phyloP scores from a whole-genome alignment of 2,888 invertebrate genomes.

The Helicoverpa assulta region DNA sequence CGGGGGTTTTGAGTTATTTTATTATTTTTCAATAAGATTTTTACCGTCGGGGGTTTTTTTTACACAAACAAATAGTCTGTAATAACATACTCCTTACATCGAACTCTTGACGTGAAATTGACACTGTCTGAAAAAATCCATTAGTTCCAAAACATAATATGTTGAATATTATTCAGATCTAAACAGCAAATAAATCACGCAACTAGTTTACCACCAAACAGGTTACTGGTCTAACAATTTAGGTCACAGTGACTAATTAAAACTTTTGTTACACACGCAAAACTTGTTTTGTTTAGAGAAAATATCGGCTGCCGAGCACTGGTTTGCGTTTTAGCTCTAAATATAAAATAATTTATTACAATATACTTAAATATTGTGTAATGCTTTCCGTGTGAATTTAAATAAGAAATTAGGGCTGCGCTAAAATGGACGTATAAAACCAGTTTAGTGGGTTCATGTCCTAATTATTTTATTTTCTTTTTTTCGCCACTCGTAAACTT shows the following conservation, averaged over 20 bases:
- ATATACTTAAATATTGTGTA: constrained; percentile 30
- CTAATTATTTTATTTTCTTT: constrained; percentile 23
- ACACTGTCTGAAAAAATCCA: constrained; percentile 11
- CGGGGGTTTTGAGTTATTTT: no score
- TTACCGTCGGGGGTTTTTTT: no score
- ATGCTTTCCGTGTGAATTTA: constrained; percentile 30
- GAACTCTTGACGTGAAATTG: not conserved
- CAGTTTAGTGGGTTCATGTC: constrained; percentile 24
- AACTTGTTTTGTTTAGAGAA: constrained; percentile 67
- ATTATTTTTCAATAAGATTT: no score
- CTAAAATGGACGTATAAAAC: constrained; percentile 17
- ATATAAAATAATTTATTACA: constrained; percentile 53
- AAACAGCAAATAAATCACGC: constrained; percentile 67
- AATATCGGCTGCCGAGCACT: constrained; percentile 60
- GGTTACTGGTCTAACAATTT: constrained; percentile 68
- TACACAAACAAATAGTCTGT: no score
- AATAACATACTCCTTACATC: no score
- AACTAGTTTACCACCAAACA: constrained; percentile 56
- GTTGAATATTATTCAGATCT: constrained; percentile 42
- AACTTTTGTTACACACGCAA: constrained; percentile 76
- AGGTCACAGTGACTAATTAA: constrained; percentile 80
- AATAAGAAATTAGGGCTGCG: constrained; percentile 24
- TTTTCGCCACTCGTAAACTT: not conserved
- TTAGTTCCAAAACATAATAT: constrained; percentile 29
- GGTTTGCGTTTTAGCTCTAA: constrained; percentile 54